phyloP scores from a whole-genome alignment of 2,888 invertebrate species.

The Drosophila mimetica region DNA sequence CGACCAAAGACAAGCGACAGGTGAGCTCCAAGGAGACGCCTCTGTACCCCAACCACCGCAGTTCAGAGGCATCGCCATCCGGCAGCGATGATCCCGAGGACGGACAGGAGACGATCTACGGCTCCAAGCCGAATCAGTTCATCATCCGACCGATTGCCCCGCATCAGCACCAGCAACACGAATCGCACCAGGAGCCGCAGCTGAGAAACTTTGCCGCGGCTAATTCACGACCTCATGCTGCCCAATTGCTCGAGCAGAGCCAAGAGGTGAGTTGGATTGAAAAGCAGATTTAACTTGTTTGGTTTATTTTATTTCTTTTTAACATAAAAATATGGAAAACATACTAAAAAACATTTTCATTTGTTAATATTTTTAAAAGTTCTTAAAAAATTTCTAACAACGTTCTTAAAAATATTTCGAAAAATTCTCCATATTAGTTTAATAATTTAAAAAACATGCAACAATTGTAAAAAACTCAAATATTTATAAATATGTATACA shows the following conservation, averaged over 20 bases:
- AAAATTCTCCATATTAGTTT: too few species aligned
- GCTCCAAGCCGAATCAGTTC: constrained; percentile 82
- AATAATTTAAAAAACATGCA: too few species aligned
- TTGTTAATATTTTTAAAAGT: too few species aligned
- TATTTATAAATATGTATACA: too few species aligned
- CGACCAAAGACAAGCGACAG: constrained; percentile 83
- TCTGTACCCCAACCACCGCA: constrained; percentile 82
- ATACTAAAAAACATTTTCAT: too few species aligned
- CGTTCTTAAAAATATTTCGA: too few species aligned
- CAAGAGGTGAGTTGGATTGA: constrained; percentile 83
- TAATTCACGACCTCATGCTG: constrained; percentile 79
- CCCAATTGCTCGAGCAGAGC: constrained; percentile 82
- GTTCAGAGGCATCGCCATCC: constrained; percentile 47
- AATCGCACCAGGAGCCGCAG: constrained; percentile 80
- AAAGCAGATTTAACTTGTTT: background rate
- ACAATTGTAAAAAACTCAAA: too few species aligned
- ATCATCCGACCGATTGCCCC: constrained; percentile 82
- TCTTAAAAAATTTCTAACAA: too few species aligned
- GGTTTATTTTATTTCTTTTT: too few species aligned
- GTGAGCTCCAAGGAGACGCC: constrained; percentile 80
- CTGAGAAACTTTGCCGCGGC: constrained; percentile 82
- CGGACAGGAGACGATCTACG: constrained; percentile 83
- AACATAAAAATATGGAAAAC: too few species aligned
- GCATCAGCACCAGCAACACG: constrained; percentile 80
- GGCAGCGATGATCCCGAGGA: constrained; percentile 81